Evolutionary conservation across 1,140 invertebrate genomes (phyloP), one percentile per base, ranked within the genome.

Genomic region (Riptortus pedestris): DNA sequence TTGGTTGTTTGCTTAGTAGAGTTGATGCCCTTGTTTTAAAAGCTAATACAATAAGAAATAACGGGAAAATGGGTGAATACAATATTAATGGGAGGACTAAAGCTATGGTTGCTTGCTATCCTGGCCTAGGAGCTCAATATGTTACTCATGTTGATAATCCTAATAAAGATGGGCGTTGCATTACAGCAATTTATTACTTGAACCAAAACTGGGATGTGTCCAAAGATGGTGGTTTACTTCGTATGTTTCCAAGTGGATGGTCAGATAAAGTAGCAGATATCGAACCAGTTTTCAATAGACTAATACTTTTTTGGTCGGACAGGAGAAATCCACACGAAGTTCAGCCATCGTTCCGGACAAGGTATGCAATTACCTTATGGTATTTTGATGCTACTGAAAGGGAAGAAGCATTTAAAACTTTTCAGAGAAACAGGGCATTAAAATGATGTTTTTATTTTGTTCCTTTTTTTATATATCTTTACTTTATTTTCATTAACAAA

Each of bases 301-400:
- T 97, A 71, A 77, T 97, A 63, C 96, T 97, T 74, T 98, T 98
- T 76, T 98, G 94, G 94, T 98, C 95, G 1, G 94, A 98, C 73
- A 79, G 89, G 67, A 79, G 94, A 68, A 97, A 97, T 80, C 95
- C 95, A 0, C 94, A 98, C 74, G 94, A 98, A 79, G 95, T 98
- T 0, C 87, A 93, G 74, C 93, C 93, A 2, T 85, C 94, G 0
- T 89, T 81, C 72, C 81, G 83, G 70, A 92, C 89, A 12, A 70
- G 71, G 67, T 96, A 95, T 75, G 93, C 93, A 7, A 94, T 97
- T 47, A 97, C 93, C 14, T 79, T 96, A 45, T 97, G 93, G 93
- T 96, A 96, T 74, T 94, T 93, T 73, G 93, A 96, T 76, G 83
- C 86, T 0, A 82, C 84, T 65, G 91, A 95, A 74, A 24, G 64